A percentile compares a stretch with the other conserved stretches of the same genome.
These are phyloP conservation scores for Cephus pulcher DNA, from an alignment of 2,888 invertebrate genomes.

Conservation along the genomic window DNA sequence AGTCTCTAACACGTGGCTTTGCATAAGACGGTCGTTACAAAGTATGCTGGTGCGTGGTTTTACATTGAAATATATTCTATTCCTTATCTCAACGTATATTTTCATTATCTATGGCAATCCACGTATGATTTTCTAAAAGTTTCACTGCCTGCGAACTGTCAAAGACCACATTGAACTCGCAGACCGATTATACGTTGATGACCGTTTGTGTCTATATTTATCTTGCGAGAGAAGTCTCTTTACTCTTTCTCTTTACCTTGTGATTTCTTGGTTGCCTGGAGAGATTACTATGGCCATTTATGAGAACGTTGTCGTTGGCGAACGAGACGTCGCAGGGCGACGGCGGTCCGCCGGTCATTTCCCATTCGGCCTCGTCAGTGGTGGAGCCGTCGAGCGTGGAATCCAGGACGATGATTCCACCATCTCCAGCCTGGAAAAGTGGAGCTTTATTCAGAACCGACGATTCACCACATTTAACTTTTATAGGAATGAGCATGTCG, in stretches of 20 bases:
- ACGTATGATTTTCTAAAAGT: too few relatives aligned
- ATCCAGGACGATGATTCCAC: conserved; percentile 73
- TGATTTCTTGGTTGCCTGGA: conserved; percentile 72
- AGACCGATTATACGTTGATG: not conserved
- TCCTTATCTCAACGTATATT: too few relatives aligned
- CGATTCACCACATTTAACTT: not conserved
- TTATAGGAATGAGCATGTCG: not conserved
- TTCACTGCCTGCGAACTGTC: too few relatives aligned
- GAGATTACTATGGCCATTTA: conserved; percentile 89
- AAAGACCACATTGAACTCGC: not conserved
- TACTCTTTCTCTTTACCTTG: conserved; percentile 68
- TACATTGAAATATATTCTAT: not conserved
- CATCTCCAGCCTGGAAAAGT: conserved; percentile 71
- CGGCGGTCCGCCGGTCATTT: conserved; percentile 74
- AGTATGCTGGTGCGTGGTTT: not conserved
- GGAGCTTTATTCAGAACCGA: conserved; percentile 12
- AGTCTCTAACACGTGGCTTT: not conserved
- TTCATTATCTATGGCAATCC: too few relatives aligned
- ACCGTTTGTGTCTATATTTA: not conserved
- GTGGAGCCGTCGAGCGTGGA: conserved; percentile 72
- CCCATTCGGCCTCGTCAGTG: conserved; percentile 72
- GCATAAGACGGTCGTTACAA: not conserved
- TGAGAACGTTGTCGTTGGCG: conserved; percentile 89
- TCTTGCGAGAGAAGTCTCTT: not conserved
- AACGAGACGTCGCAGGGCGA: conserved; percentile 87